Percentiles rank a stretch among this genome's conserved stretches.
These are phyloP conservation scores for Sebastes glaucus DNA, from an alignment of 2,797 vertebrate species.

Conservation along the genomic window DNA sequence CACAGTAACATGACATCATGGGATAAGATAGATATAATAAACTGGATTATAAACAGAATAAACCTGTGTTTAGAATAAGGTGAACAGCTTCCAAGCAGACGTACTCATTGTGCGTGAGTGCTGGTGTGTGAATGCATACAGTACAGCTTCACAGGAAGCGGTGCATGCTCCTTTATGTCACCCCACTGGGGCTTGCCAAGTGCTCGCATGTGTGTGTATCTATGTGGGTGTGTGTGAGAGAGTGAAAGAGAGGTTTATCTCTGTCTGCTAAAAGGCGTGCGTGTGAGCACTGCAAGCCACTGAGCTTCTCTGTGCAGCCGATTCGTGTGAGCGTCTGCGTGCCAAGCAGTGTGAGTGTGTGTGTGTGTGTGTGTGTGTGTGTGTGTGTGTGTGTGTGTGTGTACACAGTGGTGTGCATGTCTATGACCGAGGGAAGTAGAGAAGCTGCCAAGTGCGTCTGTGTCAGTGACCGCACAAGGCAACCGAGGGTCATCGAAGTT, in stretches of 20 bases:
- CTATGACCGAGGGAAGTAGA: conserved; percentile 56
- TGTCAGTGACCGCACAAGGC: conserved; percentile 77
- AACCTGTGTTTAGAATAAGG: conserved; percentile 29
- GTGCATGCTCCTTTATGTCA: conserved; percentile 65
- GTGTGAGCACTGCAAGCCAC: conserved; percentile 71
- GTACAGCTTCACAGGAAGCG: conserved; percentile 57
- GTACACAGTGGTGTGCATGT: conserved; percentile 54
- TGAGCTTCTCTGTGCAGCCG: conserved; percentile 63
- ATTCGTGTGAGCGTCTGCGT: conserved; percentile 71
- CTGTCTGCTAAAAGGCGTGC: conserved; percentile 73
- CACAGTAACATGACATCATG: not conserved
- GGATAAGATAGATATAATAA: not conserved
- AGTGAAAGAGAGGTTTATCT: conserved; percentile 76
- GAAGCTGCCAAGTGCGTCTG: conserved; percentile 75
- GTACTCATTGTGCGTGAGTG: conserved; percentile 23
- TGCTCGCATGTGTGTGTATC: conserved; percentile 54
- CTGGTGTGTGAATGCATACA: conserved; percentile 32
- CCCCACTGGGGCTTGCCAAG: conserved; percentile 59
- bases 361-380: conserved; percentile 8
- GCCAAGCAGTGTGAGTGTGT: conserved; percentile 39
- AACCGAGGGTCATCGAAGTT: conserved; percentile 81
- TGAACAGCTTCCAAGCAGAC: conserved; percentile 6
- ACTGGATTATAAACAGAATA: not conserved
- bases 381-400: not conserved
- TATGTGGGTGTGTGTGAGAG: conserved; percentile 53